These are phyloP conservation scores for Cyclophora albipunctata DNA, from an alignment of 2,888 invertebrate species.

Conservation along the genomic window DNA sequence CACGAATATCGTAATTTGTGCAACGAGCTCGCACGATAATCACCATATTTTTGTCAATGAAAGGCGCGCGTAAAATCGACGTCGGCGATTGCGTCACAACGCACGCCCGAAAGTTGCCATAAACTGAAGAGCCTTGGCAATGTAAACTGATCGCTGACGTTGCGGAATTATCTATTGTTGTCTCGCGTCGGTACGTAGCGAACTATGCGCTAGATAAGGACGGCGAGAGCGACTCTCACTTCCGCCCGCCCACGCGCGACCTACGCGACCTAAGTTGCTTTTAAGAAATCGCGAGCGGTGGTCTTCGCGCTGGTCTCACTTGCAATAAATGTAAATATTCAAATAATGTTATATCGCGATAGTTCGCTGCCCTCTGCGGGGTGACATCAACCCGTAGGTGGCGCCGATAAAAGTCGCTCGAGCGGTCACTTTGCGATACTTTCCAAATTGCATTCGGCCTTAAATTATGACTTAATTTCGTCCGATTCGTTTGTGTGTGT, in stretches of 20 bases:
- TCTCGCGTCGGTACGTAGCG: conserved; percentile 39
- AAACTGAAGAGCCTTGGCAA: conserved; percentile 64
- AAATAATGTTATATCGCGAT: conserved; percentile 21
- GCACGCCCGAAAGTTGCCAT: conserved; percentile 64
- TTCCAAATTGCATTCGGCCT: conserved; percentile 57
- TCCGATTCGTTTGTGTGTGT: conserved; percentile 51
- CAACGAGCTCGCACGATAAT: conserved; percentile 40
- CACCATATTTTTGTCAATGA: conserved; percentile 50
- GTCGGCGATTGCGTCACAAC: conserved; percentile 54
- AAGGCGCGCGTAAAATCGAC: conserved; percentile 33
- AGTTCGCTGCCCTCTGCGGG: conserved; percentile 36
- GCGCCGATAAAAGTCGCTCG: conserved; percentile 50
- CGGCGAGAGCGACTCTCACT: conserved; percentile 60
- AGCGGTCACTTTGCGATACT: conserved; percentile 45
- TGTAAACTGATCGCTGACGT: conserved; percentile 61
- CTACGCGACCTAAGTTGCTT: conserved; percentile 59
- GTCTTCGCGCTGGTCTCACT: conserved; percentile 31
- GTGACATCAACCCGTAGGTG: conserved; percentile 68
- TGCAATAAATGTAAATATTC: conserved; percentile 11
- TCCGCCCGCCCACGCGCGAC: conserved; percentile 72
- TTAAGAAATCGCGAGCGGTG: conserved; percentile 60
- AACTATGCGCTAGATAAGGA: conserved; percentile 55
- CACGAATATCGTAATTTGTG: conserved; percentile 47
- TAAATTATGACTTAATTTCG: conserved; percentile 71
- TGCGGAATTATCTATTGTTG: conserved; percentile 48